These are phyloP conservation scores for Geopemphigus sp. DNA, from an alignment of 1,140 invertebrate species.

Conservation along the genomic window DNA sequence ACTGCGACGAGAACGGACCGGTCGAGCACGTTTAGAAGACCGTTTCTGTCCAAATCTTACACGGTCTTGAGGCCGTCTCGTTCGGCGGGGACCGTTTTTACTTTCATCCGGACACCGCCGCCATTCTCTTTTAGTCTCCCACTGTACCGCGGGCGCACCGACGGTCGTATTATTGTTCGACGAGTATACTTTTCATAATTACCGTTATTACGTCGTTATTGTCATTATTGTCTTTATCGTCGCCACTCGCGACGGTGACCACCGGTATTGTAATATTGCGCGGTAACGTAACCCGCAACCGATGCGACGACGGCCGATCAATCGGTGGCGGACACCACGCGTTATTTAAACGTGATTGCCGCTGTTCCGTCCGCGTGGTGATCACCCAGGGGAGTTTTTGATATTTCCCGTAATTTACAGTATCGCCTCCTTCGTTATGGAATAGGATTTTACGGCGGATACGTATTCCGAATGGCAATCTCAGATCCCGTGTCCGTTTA, in stretches of 20 bases:
- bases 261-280: neutral
- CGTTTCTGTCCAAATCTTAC: slow-evolving; percentile 24
- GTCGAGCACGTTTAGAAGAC: slow-evolving; percentile 12
- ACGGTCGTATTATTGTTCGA: neutral
- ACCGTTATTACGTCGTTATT: too few relatives aligned
- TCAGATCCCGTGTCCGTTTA: too few relatives aligned
- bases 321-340: neutral
- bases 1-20: slow-evolving; percentile 1
- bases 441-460: too few relatives aligned
- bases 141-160: neutral
- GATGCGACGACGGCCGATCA: neutral
- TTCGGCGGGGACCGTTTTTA: slow-evolving; percentile 1
- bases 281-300: neutral
- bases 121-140: slow-evolving; percentile 29
- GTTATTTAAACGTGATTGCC: too few relatives aligned
- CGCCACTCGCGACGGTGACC: neutral
- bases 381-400: too few relatives aligned
- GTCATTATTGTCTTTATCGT: too few relatives aligned
- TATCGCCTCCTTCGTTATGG: too few relatives aligned
- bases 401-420: too few relatives aligned
- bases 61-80: neutral
- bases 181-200: slow-evolving; percentile 26
- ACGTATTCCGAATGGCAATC: too few relatives aligned
- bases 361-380: too few relatives aligned
- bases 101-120: slow-evolving; percentile 34